Percentiles rank a stretch among this genome's conserved stretches.
phyloP scores from a whole-genome alignment of 2,113 vertebrate genomes.

The Ciconia stormi region DNA sequence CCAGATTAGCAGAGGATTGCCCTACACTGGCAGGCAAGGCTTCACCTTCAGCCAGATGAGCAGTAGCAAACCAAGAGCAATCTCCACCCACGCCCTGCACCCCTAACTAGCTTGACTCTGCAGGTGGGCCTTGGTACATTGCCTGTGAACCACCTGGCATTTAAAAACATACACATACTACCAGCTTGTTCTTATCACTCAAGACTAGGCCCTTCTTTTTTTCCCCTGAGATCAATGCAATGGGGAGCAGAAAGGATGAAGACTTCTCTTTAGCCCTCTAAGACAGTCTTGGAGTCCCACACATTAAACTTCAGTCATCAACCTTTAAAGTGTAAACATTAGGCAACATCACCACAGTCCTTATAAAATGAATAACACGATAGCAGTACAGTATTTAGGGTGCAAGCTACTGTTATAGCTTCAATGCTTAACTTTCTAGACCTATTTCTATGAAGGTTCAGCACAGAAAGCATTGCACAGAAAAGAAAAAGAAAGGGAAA shows the following conservation, averaged over 20 bases:
- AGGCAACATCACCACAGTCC: background rate
- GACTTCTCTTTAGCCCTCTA: background rate
- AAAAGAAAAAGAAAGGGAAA: background rate
- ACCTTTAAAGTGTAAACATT: background rate
- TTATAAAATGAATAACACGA: background rate
- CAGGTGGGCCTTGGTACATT: background rate
- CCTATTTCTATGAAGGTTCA: background rate
- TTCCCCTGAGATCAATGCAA: background rate
- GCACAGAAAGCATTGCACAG: background rate
- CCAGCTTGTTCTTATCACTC: background rate
- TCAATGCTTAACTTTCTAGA: background rate
- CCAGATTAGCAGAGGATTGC: constrained; percentile 30
- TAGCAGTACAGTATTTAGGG: background rate
- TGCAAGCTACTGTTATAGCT: background rate
- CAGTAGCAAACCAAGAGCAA: background rate
- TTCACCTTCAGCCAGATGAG: background rate
- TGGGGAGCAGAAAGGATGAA: background rate
- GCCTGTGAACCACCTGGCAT: background rate
- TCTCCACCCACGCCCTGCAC: background rate
- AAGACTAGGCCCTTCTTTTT: background rate
- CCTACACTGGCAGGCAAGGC: background rate
- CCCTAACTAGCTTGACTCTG: background rate
- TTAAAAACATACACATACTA: too few relatives aligned
- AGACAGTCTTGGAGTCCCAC: background rate
- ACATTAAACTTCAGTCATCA: background rate